Evolutionary conservation across 2,888 invertebrate species (phyloP).

Genomic region (Torymus auratus): DNA sequence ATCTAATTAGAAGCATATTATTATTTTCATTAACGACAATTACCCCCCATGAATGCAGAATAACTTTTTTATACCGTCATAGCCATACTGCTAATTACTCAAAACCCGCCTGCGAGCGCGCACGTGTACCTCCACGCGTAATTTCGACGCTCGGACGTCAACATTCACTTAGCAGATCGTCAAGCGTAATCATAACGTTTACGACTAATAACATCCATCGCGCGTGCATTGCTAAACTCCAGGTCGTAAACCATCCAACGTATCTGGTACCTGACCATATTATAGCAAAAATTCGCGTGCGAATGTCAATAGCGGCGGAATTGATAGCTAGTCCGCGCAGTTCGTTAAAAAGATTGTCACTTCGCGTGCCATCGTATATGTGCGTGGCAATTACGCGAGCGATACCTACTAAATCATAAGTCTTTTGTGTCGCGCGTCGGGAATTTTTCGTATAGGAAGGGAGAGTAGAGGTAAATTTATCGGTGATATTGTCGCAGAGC

Average conservation of each 20-base stretch:
- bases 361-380: background rate
- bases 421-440: no score
- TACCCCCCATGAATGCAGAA: no score
- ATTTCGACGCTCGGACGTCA: background rate
- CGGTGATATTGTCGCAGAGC: constrained; percentile 24
- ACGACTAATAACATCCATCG: no score
- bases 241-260: no score
- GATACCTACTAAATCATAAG: constrained; percentile 32
- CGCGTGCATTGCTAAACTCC: no score
- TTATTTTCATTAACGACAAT: no score
- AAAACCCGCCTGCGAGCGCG: no score
- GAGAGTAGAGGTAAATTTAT: constrained; percentile 24
- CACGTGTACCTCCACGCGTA: background rate
- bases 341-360: background rate
- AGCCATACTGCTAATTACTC: no score
- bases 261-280: no score
- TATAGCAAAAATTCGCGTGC: background rate
- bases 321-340: background rate
- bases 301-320: constrained; percentile 12
- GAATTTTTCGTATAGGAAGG: no score
- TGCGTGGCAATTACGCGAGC: background rate
- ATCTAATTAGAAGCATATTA: no score
- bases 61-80: no score
- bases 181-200: background rate
- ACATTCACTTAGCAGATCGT: constrained; percentile 15